A percentile compares a stretch with the other conserved stretches of the same genome.
Conservation (phyloP, 2,888 invertebrate species). For the Blastobasis adustella region DNA sequence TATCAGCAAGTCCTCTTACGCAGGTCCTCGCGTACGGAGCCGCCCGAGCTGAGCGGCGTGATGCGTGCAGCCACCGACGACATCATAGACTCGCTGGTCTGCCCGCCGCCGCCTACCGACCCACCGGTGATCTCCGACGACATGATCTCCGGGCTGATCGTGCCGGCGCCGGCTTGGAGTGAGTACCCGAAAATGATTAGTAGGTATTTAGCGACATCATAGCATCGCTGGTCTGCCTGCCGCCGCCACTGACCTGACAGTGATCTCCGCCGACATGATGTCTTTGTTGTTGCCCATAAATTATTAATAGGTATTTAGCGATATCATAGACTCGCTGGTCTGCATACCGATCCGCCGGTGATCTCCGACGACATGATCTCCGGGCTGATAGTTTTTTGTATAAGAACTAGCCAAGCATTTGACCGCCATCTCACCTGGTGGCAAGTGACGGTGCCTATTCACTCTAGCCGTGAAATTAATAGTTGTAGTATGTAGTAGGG, state of each 20-base stretch:
- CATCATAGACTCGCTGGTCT: slow-evolving; percentile 95
- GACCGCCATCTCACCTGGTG: no score
- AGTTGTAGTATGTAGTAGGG: no score
- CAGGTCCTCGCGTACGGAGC: slow-evolving; percentile 87
- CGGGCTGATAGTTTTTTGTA: neutral
- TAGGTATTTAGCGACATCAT: no score
- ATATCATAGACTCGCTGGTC: slow-evolving; percentile 94
- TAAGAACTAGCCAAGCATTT: no score
- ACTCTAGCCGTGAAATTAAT: no score
- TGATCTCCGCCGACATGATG: neutral
- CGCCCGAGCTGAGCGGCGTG: slow-evolving; percentile 83
- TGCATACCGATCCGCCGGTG: neutral
- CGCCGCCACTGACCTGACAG: neutral
- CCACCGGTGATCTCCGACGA: slow-evolving; percentile 95
- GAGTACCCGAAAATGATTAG: slow-evolving; percentile 54
- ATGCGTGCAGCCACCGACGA: slow-evolving; percentile 93
- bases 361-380: neutral
- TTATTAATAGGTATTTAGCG: no score
- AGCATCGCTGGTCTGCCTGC: no score
- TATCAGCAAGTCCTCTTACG: neutral
- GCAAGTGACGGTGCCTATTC: no score
- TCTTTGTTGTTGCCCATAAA: no score
- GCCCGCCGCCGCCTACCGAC: slow-evolving; percentile 96
- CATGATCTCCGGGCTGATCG: slow-evolving; percentile 96
- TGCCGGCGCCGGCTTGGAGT: slow-evolving; percentile 97